A percentile compares a stretch with the other conserved stretches of the same genome.
Conservation (phyloP, 2,888 invertebrate species). For the Protonemura montana region DNA sequence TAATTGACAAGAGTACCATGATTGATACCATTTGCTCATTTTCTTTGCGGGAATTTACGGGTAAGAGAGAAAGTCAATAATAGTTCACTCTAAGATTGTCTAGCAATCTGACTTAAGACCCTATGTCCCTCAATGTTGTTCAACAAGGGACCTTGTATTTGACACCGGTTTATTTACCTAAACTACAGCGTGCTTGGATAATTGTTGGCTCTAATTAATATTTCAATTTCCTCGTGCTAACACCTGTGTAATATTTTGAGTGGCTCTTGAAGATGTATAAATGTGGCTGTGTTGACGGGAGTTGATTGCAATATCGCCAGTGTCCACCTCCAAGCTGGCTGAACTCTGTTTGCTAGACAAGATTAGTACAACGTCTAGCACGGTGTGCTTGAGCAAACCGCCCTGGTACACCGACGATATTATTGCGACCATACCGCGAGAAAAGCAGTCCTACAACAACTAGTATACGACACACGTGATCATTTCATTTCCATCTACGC, state of each 20-base stretch:
- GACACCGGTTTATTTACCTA: not conserved
- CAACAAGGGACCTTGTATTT: not conserved
- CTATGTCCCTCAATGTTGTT: not conserved
- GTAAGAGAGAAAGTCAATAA: not conserved
- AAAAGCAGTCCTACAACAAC: not conserved
- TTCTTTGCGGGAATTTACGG: not conserved
- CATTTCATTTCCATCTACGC: not conserved
- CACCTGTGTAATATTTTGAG: not conserved
- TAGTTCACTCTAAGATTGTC: not conserved
- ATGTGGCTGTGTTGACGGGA: conserved; percentile 39
- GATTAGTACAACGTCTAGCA: not conserved
- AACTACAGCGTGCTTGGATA: not conserved
- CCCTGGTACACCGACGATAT: not conserved
- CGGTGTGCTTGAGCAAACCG: not conserved
- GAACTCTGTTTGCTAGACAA: not conserved
- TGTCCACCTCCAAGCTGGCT: not conserved
- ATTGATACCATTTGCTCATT: not conserved
- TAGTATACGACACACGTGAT: not conserved
- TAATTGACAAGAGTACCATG: conserved; percentile 17
- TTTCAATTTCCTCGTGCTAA: not conserved
- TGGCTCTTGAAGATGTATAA: conserved; percentile 42
- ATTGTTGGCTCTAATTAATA: not conserved
- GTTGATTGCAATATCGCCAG: conserved; percentile 42
- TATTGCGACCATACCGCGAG: not conserved
- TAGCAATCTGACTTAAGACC: not conserved